phyloP scores from a whole-genome alignment of 2,888 invertebrate species.

The Ophion ellenae region DNA sequence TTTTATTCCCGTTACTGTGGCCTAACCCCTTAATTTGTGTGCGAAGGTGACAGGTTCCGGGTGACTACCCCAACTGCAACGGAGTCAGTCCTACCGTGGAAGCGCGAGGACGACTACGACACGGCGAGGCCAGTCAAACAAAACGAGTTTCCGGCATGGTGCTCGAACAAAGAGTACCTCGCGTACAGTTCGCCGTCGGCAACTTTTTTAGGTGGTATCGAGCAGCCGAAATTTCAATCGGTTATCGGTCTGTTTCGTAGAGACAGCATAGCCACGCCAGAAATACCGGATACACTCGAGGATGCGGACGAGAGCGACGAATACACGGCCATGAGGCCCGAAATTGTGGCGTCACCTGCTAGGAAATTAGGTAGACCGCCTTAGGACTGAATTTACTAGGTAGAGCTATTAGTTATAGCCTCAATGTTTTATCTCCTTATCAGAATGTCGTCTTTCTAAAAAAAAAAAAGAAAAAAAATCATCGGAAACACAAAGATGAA shows the following conservation, averaged over 20 bases:
- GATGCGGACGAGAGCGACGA: constrained; percentile 85
- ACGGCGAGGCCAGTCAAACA: constrained; percentile 88
- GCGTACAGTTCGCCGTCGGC: constrained; percentile 96
- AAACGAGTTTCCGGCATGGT: constrained; percentile 97
- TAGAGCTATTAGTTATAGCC: constrained; percentile 61
- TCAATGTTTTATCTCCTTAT: constrained; percentile 34
- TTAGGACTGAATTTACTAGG: constrained; percentile 65
- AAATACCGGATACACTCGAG: constrained; percentile 85
- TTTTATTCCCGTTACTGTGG: no score
- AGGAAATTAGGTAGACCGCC: constrained; percentile 67
- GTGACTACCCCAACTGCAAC: constrained; percentile 95
- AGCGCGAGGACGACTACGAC: constrained; percentile 91
- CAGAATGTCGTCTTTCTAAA: constrained; percentile 13
- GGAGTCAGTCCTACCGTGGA: constrained; percentile 96
- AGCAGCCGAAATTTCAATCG: constrained; percentile 94
- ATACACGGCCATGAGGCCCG: constrained; percentile 85
- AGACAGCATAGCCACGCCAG: constrained; percentile 91
- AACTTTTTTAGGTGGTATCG: constrained; percentile 95
- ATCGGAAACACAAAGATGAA: not conserved
- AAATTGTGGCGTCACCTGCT: constrained; percentile 83
- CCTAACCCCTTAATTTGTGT: not conserved
- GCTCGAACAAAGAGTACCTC: constrained; percentile 96
- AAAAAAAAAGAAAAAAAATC: not conserved
- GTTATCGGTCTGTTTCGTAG: constrained; percentile 95
- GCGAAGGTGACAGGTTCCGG: constrained; percentile 87